Percentiles rank a stretch among this genome's conserved stretches.
phyloP scores from a whole-genome alignment of 2,888 invertebrate species.

The Enoplolaimus lenunculus region DNA sequence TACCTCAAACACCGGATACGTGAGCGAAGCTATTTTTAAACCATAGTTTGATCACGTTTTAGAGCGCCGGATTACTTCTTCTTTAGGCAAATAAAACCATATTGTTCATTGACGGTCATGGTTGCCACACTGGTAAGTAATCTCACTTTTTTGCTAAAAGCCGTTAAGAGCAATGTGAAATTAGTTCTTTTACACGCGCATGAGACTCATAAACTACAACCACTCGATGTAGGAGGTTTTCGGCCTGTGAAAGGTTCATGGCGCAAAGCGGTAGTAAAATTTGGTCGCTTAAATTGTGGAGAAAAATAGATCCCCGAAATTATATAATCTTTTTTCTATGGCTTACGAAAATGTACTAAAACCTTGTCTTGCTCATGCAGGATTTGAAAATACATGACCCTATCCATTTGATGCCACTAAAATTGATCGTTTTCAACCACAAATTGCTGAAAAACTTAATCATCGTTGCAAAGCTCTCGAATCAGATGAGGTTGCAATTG shows the following conservation, averaged over 20 bases:
- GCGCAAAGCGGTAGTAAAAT: not conserved
- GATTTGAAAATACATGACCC: not conserved
- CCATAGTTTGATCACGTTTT: not conserved
- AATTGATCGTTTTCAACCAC: too few species aligned
- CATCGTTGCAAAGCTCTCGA: too few species aligned
- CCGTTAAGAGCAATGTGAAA: not conserved
- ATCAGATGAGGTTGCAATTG: too few species aligned
- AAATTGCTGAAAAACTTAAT: too few species aligned
- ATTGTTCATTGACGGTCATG: not conserved
- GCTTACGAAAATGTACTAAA: not conserved
- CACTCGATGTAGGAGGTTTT: not conserved
- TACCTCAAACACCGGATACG: not conserved
- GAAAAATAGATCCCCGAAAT: not conserved
- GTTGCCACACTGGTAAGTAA: not conserved
- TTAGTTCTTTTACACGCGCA: not conserved
- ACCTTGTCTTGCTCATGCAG: not conserved
- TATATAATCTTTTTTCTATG: not conserved
- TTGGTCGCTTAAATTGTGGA: not conserved
- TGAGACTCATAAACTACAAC: not conserved
- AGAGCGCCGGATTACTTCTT: not conserved
- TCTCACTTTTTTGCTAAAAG: not conserved
- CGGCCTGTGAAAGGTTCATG: not conserved
- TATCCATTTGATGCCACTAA: not conserved
- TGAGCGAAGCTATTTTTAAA: not conserved
- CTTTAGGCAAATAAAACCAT: not conserved